phyloP scores from a whole-genome alignment of 2,888 invertebrate genomes.

The Andrena flavipes region DNA sequence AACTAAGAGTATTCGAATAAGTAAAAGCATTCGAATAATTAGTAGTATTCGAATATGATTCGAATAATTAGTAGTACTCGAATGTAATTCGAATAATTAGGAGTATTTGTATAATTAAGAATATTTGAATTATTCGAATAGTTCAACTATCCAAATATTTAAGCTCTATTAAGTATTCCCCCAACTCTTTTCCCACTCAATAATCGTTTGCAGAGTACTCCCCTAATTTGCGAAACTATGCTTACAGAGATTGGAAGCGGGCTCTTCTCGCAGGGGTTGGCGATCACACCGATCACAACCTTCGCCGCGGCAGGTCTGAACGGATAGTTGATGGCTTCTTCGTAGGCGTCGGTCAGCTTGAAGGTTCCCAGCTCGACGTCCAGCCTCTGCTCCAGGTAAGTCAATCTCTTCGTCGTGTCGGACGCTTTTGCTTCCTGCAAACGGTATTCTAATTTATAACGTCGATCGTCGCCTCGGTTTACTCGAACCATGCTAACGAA shows the following conservation, averaged over 20 bases:
- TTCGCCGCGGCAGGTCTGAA: slow-evolving; percentile 92
- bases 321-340: slow-evolving; percentile 88
- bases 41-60: too few relatives aligned
- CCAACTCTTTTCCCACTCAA: too few relatives aligned
- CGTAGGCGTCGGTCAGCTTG: slow-evolving; percentile 86
- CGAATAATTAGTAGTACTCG: too few relatives aligned
- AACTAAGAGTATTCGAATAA: too few relatives aligned
- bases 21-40: too few relatives aligned
- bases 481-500: not conserved
- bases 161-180: too few relatives aligned
- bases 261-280: slow-evolving; percentile 87
- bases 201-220: too few relatives aligned
- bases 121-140: too few relatives aligned
- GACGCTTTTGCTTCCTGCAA: slow-evolving; percentile 77
- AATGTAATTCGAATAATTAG: too few relatives aligned
- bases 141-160: too few relatives aligned
- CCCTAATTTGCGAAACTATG: not conserved
- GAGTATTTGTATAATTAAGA: too few relatives aligned
- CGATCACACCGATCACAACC: slow-evolving; percentile 89
- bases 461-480: not conserved
- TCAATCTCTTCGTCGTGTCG: slow-evolving; percentile 68
- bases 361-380: slow-evolving; percentile 86
- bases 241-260: slow-evolving; percentile 86
- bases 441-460: slow-evolving; percentile 8
- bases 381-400: slow-evolving; percentile 81